Base-by-base conservation (phyloP, 2,888 invertebrate species). In the Hemithea aestivaria region DNA sequence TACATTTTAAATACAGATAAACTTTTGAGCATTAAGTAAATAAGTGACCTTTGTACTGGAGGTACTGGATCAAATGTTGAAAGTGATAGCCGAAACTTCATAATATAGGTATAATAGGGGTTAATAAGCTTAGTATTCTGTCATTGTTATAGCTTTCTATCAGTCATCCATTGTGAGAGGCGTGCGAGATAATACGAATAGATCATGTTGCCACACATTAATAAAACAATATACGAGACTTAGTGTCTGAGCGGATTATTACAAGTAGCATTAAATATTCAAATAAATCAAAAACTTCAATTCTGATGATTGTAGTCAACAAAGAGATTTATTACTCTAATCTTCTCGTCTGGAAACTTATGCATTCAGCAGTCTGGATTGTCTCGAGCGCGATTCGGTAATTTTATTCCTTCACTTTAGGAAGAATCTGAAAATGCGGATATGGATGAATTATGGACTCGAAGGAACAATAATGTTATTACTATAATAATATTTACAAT, bases 341-440 rank as follows among this genome's bases (percentile, higher is more conserved):
- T 37, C 26, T 42, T 22, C 7, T 36, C 29, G 36, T 42, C 41
- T 42, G 33, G 26, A 37, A 42, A 37, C 29, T 42, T 42, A 16
- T 34, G 20, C 26, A 10, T 28, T 25, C 11, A 11, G 22, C 24
- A 40, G 41, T 16, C 28, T 21, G 6, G 32, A 36, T 36, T 28
- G 35, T 40, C 35, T 35, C 27, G n/a, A 27, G 32, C 16, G 21
- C 25, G 29, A 41, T 20, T 20, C 25, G 26, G 33, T 33, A 33
- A 42, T 33, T 37, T 29, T 33, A 25, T 33, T 33, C 36, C 20
- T 28, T 16, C 40, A 9, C 31, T 21, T 7, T 21, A 22, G 12
- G 27, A 40, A 40, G 32, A 35, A 35, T 40, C 27, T 23, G n/a
- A 26, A n/a, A n/a, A 20, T 23, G 20, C 20, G 11, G n/a, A n/a